Conservation (phyloP, 2,888 invertebrate genomes). For the Rhingia campestris region DNA sequence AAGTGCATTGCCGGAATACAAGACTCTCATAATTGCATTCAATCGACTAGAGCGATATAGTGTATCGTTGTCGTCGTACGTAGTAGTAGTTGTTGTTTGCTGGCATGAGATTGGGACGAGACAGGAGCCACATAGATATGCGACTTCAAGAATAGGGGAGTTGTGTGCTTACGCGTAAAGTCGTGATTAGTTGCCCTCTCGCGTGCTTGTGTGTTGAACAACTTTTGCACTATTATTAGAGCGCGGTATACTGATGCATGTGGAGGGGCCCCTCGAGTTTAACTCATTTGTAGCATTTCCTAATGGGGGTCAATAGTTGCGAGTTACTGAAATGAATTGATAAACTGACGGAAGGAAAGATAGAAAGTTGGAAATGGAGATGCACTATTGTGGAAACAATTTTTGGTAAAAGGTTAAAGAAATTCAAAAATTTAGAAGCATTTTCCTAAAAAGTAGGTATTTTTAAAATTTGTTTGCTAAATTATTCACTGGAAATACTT, state of each 20-base stretch:
- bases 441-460: no score
- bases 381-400: not conserved
- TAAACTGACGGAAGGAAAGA: conserved; percentile 16
- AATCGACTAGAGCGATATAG: conserved; percentile 22
- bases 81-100: not conserved
- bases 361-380: conserved; percentile 2
- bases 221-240: conserved; percentile 45
- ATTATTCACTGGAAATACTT: no score
- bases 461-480: no score
- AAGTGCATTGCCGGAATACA: conserved; percentile 80
- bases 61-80: conserved; percentile 22
- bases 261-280: conserved; percentile 28
- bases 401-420: not conserved
- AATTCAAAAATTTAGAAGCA: not conserved
- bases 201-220: conserved; percentile 16
- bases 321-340: conserved; percentile 40
- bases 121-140: conserved; percentile 14
- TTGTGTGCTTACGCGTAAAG: conserved; percentile 5
- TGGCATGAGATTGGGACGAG: not conserved
- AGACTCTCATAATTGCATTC: conserved; percentile 71
- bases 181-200: conserved; percentile 51
- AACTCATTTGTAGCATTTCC: conserved; percentile 62
- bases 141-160: conserved; percentile 57
- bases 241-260: conserved; percentile 32
- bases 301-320: conserved; percentile 63